Conservation (phyloP, 2,113 vertebrate genomes). For the Cynoglossus semilaevis region DNA sequence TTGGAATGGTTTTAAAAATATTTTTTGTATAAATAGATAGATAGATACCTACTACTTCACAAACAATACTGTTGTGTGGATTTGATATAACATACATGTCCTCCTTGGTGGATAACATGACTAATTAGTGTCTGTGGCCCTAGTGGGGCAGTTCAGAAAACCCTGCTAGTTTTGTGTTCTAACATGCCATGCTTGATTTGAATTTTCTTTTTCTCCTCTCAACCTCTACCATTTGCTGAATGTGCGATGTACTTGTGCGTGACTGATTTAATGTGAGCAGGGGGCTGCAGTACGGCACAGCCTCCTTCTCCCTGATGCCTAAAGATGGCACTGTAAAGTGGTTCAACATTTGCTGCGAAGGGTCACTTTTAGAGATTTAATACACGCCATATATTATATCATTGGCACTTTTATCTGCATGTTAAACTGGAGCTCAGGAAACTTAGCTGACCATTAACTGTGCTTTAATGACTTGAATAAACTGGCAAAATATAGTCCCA, state of each 20-base stretch:
- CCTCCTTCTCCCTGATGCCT: constrained; percentile 17
- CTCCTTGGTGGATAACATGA: too few species aligned
- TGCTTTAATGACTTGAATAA: constrained; percentile 33
- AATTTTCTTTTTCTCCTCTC: constrained; percentile 1
- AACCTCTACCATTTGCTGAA: constrained; percentile 39
- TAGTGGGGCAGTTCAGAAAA: too few species aligned
- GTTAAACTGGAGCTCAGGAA: constrained; percentile 56
- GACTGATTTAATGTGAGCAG: constrained; percentile 60
- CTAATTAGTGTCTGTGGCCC: too few species aligned
- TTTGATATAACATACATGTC: too few species aligned
- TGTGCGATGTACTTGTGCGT: constrained; percentile 44
- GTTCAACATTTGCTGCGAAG: constrained; percentile 47
- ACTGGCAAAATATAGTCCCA: constrained; percentile 30
- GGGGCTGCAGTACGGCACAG: constrained; percentile 30
- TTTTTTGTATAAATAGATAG: too few species aligned
- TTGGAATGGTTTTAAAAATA: too few species aligned
- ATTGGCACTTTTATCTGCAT: constrained; percentile 34
- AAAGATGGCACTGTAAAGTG: constrained; percentile 27
- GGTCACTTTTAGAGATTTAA: constrained; percentile 41
- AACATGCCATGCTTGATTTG: constrained; percentile 41
- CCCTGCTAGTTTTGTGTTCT: too few species aligned
- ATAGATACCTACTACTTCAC: too few species aligned
- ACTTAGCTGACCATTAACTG: constrained; percentile 43
- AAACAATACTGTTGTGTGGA: too few species aligned
- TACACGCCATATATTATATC: constrained; percentile 54